Conservation (phyloP, 2,888 invertebrate species). For the Selenia dentaria region DNA sequence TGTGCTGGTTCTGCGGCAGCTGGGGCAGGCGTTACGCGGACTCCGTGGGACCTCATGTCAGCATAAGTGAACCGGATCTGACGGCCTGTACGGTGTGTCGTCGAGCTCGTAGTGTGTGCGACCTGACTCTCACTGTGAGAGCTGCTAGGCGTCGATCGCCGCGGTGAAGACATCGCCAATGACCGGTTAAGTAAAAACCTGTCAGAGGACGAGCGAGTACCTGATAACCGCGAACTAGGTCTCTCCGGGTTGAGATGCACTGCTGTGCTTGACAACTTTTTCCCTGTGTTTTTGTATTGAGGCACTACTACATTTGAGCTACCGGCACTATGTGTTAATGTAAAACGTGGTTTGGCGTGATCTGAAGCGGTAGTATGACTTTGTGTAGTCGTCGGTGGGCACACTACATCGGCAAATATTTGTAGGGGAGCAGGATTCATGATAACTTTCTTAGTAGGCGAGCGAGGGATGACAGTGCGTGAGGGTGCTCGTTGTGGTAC, state of each 20-base stretch:
- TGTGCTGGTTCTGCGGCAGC: neutral
- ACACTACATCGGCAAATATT: conserved; percentile 14
- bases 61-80: neutral
- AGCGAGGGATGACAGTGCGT: conserved; percentile 7
- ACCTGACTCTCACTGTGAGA: neutral
- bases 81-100: neutral
- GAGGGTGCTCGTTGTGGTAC: neutral
- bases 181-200: conserved; percentile 21
- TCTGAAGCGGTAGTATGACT: conserved; percentile 1
- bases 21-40: neutral
- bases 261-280: conserved; percentile 21
- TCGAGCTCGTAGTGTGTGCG: neutral
- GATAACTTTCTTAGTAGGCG: conserved; percentile 4
- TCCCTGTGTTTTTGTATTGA: conserved; percentile 28
- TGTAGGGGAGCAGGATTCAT: conserved; percentile 11
- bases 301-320: conserved; percentile 22
- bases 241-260: conserved; percentile 13
- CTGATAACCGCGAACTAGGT: neutral
- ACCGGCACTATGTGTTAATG: conserved; percentile 2
- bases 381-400: conserved; percentile 3
- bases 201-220: conserved; percentile 7
- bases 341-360: neutral
- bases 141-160: neutral
- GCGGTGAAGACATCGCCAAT: conserved; percentile 17
- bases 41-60: neutral